Percentiles rank a stretch among this genome's conserved stretches.
Evolutionary conservation across 1,140 invertebrate genomes (phyloP).

Genomic region (Drosophila navojoa): DNA sequence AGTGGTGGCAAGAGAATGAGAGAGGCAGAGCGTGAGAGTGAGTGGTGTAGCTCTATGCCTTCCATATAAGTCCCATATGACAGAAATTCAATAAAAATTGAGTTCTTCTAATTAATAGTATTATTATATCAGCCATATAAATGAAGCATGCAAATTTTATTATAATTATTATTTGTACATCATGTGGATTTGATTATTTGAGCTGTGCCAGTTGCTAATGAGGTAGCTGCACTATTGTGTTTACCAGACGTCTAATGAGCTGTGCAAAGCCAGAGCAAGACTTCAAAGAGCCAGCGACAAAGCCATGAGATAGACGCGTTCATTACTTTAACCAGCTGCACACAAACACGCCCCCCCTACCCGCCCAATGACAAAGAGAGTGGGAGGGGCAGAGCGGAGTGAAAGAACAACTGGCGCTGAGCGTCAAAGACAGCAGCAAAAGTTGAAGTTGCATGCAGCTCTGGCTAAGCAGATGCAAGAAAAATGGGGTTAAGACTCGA

Average conservation of each 20-base stretch:
- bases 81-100: background rate
- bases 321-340: constrained; percentile 20
- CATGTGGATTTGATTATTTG: background rate
- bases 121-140: background rate
- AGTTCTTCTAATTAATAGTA: background rate
- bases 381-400: too few relatives aligned
- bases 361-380: background rate
- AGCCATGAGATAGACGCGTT: constrained; percentile 26
- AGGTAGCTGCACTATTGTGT: constrained; percentile 15
- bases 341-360: background rate
- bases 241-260: constrained; percentile 40
- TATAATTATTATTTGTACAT: background rate
- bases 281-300: constrained; percentile 47
- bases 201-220: constrained; percentile 26
- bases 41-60: background rate
- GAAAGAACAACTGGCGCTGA: constrained; percentile 12
- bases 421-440: constrained; percentile 51
- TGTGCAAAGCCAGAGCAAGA: constrained; percentile 25
- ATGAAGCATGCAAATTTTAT: background rate
- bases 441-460: constrained; percentile 68
- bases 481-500: constrained; percentile 76
- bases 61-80: constrained; percentile 8
- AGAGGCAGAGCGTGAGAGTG: background rate
- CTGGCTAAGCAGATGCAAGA: constrained; percentile 52
- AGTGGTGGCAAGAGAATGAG: background rate